Evolutionary conservation across 1,140 invertebrate species (phyloP), one percentile per base, ranked within the genome.

Genomic region (Danaus melanippus): DNA sequence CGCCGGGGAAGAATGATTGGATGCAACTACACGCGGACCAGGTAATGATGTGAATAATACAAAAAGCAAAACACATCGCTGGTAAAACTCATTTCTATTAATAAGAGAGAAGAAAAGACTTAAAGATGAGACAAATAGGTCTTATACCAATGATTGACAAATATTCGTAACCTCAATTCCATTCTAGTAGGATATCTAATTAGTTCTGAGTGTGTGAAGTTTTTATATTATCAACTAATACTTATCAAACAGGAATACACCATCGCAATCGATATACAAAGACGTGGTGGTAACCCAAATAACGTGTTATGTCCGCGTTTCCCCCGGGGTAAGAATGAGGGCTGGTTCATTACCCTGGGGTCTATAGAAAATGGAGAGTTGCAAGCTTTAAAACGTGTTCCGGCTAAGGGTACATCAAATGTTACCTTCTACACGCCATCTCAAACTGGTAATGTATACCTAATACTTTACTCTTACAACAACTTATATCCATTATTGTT

Each of bases 251-350:
- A 91, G 79, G 93, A 95, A 67, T 97, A 94, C 76, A 91, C 91
- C 0, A 74, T 96, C 17, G 77, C 88, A 9, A 74, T 95, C 12
- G 89, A 88, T 39, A 77, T 90, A 61, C 86, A 77, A 10, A 83
- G 89, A 32, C 71, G 84, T 10, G 87, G 88, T n/a, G 74, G 72
- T 7, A 71, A 87, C 79, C 53, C 90, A 0, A 81, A 89, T 57
- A 89, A 91, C 77, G 94, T 94, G 9, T 88, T 94, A 64, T 92
- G 94, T 64, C 95, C 96, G 7, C 90, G 91, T 62, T 99, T 97
- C 87, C 92, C 95, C 0, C 97, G 97, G 79, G 91, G 93, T 7
- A 99, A 99, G 87, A 96, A 97, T 66, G 97, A 99, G 82, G 95
- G 96, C 46, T 99, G 97, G 97, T 94, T 99, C 79, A 67, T 98